Conservation (phyloP, 2,113 vertebrate species). For the Megaleporinus macrocephalus region DNA sequence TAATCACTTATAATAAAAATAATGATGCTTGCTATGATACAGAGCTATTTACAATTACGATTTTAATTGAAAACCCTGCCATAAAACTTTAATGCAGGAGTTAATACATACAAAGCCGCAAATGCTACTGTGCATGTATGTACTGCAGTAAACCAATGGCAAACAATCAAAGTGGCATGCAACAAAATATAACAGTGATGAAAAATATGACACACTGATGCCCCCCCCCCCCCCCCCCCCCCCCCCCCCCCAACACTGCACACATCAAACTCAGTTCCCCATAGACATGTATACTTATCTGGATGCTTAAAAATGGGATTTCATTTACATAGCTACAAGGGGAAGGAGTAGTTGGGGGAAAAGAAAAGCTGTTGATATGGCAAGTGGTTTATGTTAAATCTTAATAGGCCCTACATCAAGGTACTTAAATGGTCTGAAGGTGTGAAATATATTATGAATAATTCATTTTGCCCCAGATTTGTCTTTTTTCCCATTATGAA, state of each 20-base stretch:
- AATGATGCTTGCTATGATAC: too few relatives aligned
- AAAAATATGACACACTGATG: too few relatives aligned
- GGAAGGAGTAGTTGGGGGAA: background rate
- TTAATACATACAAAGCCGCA: too few relatives aligned
- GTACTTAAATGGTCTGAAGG: slow-evolving; percentile 16
- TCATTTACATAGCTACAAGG: slow-evolving; percentile 7
- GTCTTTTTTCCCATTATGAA: slow-evolving; percentile 14
- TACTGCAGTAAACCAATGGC: too few relatives aligned
- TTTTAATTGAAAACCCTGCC: too few relatives aligned
- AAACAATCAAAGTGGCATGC: too few relatives aligned
- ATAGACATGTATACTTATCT: background rate
- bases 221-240: too few relatives aligned
- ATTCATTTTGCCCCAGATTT: slow-evolving; percentile 8
- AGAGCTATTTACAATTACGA: too few relatives aligned
- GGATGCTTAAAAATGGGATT: background rate
- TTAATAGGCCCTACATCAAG: background rate
- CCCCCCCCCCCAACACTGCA: slow-evolving; percentile 4
- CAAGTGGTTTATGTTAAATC: background rate
- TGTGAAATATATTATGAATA: slow-evolving; percentile 14
- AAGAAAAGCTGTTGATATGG: slow-evolving; percentile 13
- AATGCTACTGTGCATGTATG: too few relatives aligned
- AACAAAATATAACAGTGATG: too few relatives aligned
- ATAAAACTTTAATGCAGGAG: too few relatives aligned
- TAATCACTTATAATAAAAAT: too few relatives aligned
- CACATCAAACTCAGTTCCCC: background rate